Base-by-base conservation (phyloP, 2,797 vertebrate genomes). In the Molossus alvarezi region DNA sequence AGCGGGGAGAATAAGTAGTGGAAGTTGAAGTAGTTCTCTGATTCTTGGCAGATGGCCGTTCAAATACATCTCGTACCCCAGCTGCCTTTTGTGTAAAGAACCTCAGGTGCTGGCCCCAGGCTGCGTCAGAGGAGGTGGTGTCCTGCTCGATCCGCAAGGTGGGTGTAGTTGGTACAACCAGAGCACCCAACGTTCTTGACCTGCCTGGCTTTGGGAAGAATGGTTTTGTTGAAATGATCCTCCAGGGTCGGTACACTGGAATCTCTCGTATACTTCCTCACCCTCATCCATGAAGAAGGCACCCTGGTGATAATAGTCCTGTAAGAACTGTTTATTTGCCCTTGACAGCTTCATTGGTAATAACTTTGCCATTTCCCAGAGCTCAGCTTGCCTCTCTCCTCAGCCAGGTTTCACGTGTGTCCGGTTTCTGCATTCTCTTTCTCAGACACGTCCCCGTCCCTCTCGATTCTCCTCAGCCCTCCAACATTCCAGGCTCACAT, bases 141-240 rank as follows among this genome's bases (percentile, higher is more conserved):
- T 99, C 99, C 98, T 99, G 99, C 98, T 99, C 99, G 97, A 98
- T 99, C 99, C 97, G 99, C 99, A 98, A 99, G 98, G 95, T 99
- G 99, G 0, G 99, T 99, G 98, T 99, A 99, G 97, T 99, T 99
- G 0, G 99, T 99, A 75, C 99, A 98, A 11, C 99, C 99, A 0
- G 99, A 99, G 11, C 99, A 99, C 13, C 99, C 99, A 2, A 99
- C 99, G 98, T 99, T 99, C 98, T 99, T 99, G 95, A 99, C 99
- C 99, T 99, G 99, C 99, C 99, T 99, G 97, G 99, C 99, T 99
- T 99, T 99, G 79, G 99, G 99, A 73, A 99, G 97, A 97, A 99
- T 99, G 55, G 99, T 99, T 98, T 99, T 99, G 98, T 99, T 99
- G 98, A 99, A 99, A 97, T 99, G 99, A 96, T 99, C 99, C 98